Evolutionary conservation across 2,888 invertebrate genomes (phyloP).

Genomic region (Drosophila macrothrix): DNA sequence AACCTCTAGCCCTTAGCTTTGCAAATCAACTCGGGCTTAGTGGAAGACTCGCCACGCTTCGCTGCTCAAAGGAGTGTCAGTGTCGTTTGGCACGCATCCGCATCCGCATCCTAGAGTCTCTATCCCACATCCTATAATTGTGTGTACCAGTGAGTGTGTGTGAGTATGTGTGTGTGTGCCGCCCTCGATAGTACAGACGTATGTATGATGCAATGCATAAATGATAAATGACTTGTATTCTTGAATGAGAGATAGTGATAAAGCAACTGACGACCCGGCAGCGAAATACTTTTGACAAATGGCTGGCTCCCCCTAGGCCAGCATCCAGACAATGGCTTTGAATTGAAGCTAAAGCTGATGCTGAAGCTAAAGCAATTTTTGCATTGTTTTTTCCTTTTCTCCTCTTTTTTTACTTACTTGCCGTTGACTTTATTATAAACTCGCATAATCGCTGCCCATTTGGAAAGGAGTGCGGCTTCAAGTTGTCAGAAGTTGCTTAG

Average conservation of each 20-base stretch:
- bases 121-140: slow-evolving; percentile 22
- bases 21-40: slow-evolving; percentile 76
- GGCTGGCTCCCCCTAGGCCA: slow-evolving; percentile 46
- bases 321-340: slow-evolving; percentile 44
- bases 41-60: slow-evolving; percentile 53
- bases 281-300: slow-evolving; percentile 75
- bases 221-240: slow-evolving; percentile 77
- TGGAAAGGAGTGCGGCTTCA: slow-evolving; percentile 41
- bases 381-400: slow-evolving; percentile 1
- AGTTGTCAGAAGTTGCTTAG: slow-evolving; percentile 72
- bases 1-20: slow-evolving; percentile 47
- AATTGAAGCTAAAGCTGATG: slow-evolving; percentile 17
- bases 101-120: slow-evolving; percentile 19
- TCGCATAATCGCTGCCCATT: slow-evolving; percentile 74
- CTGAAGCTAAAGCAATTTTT: slow-evolving; percentile 11
- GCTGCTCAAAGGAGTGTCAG: slow-evolving; percentile 73
- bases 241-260: slow-evolving; percentile 75
- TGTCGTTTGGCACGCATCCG: slow-evolving; percentile 63
- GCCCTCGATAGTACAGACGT: slow-evolving; percentile 41
- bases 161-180: slow-evolving; percentile 4
- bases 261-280: slow-evolving; percentile 63
- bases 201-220: slow-evolving; percentile 72
- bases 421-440: slow-evolving; percentile 73
- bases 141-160: slow-evolving; percentile 9
- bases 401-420: slow-evolving; percentile 8